Conservation (phyloP, 2,113 vertebrate species). For the Plestiodon gilberti region DNA sequence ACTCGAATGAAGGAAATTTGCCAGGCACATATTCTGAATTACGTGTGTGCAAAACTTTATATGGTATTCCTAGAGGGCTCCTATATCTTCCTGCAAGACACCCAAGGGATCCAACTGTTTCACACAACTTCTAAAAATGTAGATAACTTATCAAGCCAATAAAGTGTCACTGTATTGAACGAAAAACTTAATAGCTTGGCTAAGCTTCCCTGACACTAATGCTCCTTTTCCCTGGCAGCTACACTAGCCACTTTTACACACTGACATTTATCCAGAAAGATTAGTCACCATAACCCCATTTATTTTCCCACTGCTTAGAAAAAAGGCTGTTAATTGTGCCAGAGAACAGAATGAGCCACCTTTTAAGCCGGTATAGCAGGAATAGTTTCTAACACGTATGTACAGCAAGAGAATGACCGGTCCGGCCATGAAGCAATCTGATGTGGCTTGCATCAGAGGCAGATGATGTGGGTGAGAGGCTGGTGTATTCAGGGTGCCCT, state of each 20-base stretch:
- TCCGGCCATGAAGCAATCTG: too few relatives aligned
- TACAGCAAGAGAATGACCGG: background rate
- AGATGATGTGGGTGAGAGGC: too few relatives aligned
- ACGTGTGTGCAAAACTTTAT: background rate
- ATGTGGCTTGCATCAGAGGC: too few relatives aligned
- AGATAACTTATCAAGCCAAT: constrained; percentile 15
- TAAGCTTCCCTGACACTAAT: constrained; percentile 7
- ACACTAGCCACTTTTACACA: background rate
- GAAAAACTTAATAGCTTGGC: background rate
- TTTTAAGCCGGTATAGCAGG: background rate
- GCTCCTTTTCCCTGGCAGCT: background rate
- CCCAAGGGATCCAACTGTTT: background rate
- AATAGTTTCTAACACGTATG: background rate
- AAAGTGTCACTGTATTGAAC: background rate
- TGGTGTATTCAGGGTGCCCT: too few relatives aligned
- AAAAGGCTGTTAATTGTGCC: background rate
- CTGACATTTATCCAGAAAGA: constrained; percentile 8
- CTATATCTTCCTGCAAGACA: too few relatives aligned
- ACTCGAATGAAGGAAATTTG: background rate
- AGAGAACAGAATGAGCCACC: background rate
- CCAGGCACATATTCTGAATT: background rate
- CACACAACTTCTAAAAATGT: background rate
- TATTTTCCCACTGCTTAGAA: background rate
- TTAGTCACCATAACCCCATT: constrained; percentile 2
- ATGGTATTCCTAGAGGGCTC: background rate